These are phyloP conservation scores for Drosophila subpulchrella DNA, from an alignment of 1,140 invertebrate species.

Conservation along the genomic window DNA sequence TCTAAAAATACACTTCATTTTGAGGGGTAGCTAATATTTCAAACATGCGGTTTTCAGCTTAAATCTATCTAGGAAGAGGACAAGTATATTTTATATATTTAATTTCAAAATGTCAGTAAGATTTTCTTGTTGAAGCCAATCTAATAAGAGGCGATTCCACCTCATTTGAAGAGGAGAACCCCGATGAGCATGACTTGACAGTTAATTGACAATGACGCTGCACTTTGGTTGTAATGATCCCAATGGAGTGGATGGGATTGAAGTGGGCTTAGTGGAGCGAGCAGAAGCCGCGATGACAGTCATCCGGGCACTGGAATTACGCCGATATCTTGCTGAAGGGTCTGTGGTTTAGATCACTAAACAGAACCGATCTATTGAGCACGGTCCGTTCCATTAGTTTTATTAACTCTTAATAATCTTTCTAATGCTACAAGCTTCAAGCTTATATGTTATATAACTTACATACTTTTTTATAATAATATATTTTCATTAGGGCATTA, in stretches of 20 bases:
- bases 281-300: constrained; percentile 41
- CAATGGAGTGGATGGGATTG: neutral
- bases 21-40: too few species aligned
- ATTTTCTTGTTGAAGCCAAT: neutral
- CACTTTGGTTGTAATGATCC: constrained; percentile 44
- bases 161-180: too few species aligned
- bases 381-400: too few species aligned
- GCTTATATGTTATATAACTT: too few species aligned
- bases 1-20: too few species aligned
- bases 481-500: too few species aligned
- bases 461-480: neutral
- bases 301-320: constrained; percentile 39
- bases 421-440: too few species aligned
- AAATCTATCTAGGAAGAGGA: too few species aligned
- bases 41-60: too few species aligned
- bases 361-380: too few species aligned
- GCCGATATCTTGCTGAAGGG: constrained; percentile 9
- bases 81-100: too few species aligned
- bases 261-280: constrained; percentile 1
- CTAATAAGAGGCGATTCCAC: neutral
- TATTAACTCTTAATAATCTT: too few species aligned
- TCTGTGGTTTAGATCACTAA: neutral
- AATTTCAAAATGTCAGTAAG: neutral
- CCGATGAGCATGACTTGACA: constrained; percentile 51
- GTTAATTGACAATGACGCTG: constrained; percentile 47